Evolutionary conservation across 2,888 invertebrate genomes (phyloP).

Genomic region (Eremobia ochroleuca): DNA sequence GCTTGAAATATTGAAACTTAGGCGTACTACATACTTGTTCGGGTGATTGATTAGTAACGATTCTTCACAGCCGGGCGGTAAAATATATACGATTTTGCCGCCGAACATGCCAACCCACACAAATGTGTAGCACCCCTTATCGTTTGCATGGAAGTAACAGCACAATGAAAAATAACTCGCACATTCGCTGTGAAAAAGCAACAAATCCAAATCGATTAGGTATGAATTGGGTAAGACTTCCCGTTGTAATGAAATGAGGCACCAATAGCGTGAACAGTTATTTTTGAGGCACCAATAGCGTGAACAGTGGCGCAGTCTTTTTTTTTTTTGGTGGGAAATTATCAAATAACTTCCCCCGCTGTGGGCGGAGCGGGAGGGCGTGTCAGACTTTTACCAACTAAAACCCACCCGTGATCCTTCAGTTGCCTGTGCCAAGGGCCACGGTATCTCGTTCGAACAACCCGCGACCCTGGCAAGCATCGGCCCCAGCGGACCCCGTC

Average conservation of each 20-base stretch:
- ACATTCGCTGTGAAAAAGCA: neutral
- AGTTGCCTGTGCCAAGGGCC: no score
- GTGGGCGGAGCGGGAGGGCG: no score
- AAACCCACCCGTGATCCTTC: no score
- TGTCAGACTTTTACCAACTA: no score
- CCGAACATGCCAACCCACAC: neutral
- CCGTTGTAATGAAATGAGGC: slow-evolving; percentile 21
- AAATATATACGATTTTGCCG: neutral
- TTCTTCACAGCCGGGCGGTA: neutral
- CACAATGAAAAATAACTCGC: neutral
- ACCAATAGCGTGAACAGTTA: slow-evolving; percentile 10
- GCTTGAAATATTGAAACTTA: neutral
- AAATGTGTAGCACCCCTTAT: neutral
- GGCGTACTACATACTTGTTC: neutral
- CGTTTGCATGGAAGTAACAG: neutral
- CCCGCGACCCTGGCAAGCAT: no score
- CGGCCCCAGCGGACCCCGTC: no score
- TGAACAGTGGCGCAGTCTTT: no score
- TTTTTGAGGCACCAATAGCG: no score
- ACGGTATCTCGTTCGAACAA: no score
- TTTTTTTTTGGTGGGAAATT: no score
- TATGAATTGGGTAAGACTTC: slow-evolving; percentile 17
- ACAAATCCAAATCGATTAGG: slow-evolving; percentile 23
- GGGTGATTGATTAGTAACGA: neutral
- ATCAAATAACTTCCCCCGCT: no score